These are phyloP conservation scores for Exaiptasia diaphana DNA, from an alignment of 64 coral and sea anemone genomes.

Conservation along the genomic window DNA sequence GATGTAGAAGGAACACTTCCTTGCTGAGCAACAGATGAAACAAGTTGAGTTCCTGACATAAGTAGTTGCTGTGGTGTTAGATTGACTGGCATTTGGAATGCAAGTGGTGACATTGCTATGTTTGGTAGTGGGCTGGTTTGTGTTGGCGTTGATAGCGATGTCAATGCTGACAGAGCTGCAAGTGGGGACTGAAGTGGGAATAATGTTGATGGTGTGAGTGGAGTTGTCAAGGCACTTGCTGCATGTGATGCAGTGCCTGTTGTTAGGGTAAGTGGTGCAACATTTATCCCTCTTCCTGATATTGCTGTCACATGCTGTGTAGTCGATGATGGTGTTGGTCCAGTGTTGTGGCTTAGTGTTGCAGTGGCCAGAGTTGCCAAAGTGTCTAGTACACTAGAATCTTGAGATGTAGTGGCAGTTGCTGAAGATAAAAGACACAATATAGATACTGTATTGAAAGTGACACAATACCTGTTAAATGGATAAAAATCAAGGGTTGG, in stretches of 20 bases:
- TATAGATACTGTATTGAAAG: too few relatives aligned
- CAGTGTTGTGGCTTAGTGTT: slow-evolving; percentile 72
- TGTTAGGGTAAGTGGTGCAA: slow-evolving; percentile 83
- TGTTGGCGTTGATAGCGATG: slow-evolving; percentile 84
- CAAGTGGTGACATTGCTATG: slow-evolving; percentile 73
- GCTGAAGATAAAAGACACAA: too few relatives aligned
- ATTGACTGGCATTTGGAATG: slow-evolving; percentile 74
- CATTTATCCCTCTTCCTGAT: slow-evolving; percentile 50
- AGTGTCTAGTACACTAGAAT: slow-evolving; percentile 91
- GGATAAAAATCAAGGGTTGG: background rate
- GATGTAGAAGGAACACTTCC: slow-evolving; percentile 17
- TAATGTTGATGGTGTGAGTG: slow-evolving; percentile 72
- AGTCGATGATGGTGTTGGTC: slow-evolving; percentile 53
- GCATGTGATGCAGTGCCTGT: slow-evolving; percentile 43
- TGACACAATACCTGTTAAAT: too few relatives aligned
- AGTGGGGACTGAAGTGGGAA: slow-evolving; percentile 77
- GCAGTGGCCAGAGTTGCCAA: slow-evolving; percentile 95
- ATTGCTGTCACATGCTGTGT: slow-evolving; percentile 68
- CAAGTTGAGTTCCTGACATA: slow-evolving; percentile 41
- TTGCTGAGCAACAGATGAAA: slow-evolving; percentile 28
- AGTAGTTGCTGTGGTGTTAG: slow-evolving; percentile 29
- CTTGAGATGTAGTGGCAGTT: slow-evolving; percentile 61
- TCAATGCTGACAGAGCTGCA: slow-evolving; percentile 83
- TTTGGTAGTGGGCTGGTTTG: slow-evolving; percentile 84
- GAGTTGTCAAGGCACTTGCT: slow-evolving; percentile 59